Evolutionary conservation across 2,113 vertebrate species (phyloP), one percentile per base, ranked within the genome.

Genomic region (Pelmatolapia mariae): DNA sequence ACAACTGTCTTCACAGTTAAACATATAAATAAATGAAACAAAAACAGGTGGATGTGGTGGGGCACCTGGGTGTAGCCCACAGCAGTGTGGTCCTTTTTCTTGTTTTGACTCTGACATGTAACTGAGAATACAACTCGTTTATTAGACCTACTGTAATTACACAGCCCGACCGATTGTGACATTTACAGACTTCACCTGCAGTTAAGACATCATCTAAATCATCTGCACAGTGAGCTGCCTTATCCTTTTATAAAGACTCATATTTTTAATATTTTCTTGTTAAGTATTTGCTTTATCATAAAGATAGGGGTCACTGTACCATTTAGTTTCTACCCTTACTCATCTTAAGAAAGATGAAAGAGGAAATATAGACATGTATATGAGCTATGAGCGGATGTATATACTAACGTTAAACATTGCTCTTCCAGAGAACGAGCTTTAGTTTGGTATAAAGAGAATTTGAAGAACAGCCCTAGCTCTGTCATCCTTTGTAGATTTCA

Each of bases 161-260:
- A 66, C 11, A 1, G 33, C 61, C 61, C 3, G 10, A n/a, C 33
- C 8, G 11, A 73, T 18, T 1, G 4, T 43, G 38, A 73, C 22
- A 45, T 45, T 73, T 45, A 73, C 40, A 73, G 22, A 73, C 38
- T 43, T 71, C 2, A 26, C 0, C 66, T 73, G 22, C 40, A 73
- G 36, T 68, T 38, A 68, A 38, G 38, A 40, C 52, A n/a, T 52
- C 52, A n/a, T 18, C 7, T 50, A 53, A 38, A 40, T 73, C 68
- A 26, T 71, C 36, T 68, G 36, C 63, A 0, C 1, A 71, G 0
- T 6, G 7, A 68, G 33, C 63, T 15, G 19, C 36, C 12, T 71
- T 10, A 26, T 16, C 22, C 38, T 6, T 26, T 71, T 26, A 71
- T 16, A 24, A 71, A 71, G n/a, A 66, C 11, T 45, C 11, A 45